Evolutionary conservation across 2,113 vertebrate genomes (phyloP).

Genomic region (Setophaga coronata): DNA sequence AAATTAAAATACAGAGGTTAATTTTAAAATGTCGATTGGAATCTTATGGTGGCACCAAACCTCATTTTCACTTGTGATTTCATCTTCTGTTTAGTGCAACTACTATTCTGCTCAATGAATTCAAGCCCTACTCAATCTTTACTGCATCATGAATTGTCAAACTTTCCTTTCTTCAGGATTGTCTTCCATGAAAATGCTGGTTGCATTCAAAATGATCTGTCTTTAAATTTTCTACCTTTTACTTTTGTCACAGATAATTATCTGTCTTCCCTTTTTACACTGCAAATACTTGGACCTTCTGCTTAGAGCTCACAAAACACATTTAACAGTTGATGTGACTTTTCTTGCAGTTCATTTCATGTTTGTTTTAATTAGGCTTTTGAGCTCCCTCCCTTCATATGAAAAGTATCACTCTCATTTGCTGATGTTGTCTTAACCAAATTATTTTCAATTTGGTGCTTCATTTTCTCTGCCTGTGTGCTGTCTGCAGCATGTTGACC

Average conservation of each 20-base stretch:
- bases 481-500: constrained; percentile 19
- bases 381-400: background rate
- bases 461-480: background rate
- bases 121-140: background rate
- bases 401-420: background rate
- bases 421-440: constrained; percentile 1
- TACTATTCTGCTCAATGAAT: background rate
- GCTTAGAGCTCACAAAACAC: background rate
- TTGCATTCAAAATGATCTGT: background rate
- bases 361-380: background rate
- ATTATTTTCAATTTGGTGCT: constrained; percentile 15
- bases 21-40: background rate
- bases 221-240: background rate
- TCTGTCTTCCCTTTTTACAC: background rate
- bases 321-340: background rate
- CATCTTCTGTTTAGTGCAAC: background rate
- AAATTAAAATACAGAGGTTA: background rate
- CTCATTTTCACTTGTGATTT: background rate
- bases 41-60: background rate
- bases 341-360: background rate
- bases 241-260: background rate
- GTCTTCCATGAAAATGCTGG: constrained; percentile 28
- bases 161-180: background rate
- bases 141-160: background rate
- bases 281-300: background rate